Base-by-base conservation (phyloP, 35 echinoderm and acorn worm genomes). In the Antedon bifida region DNA sequence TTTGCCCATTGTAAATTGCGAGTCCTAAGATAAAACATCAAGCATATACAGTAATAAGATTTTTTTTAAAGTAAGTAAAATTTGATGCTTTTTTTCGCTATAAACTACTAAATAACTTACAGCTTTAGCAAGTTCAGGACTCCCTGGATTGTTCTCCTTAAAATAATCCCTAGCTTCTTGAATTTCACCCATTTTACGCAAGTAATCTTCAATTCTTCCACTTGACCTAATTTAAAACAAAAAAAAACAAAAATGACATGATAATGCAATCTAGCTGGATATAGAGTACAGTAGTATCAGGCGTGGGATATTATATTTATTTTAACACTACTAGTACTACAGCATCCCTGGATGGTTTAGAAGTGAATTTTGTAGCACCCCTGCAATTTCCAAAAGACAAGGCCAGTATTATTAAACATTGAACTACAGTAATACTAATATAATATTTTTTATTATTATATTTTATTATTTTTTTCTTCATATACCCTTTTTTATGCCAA, bases 121-220 rank as follows among this genome's bases (percentile, higher is more conserved):
- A 55, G 95, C 95, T 92, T 92, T 92, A 17, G 85, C 56, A 31
- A 99, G 76, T 74, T 99, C 95, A 28, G 90, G 95, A 84, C 95
- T 99, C 45, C 88, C 88, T 8, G 95, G 95, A 74, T 99, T 99
- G 82, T 92, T 92, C 64, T 90, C 74, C 3, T 81, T 78, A 73
- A 99, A 99, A 83, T 93, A 99, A 0, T 86, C 33, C n/a, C 81
- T 76, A 51, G 95, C 90, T 34, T 99, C 88, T 34, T 92, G 78
- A 26, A 93, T 88, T 73, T 90, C 85, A 30, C 76, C 83, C 90
- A 99, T 90, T 23, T 92, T 79, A 39, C 73, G 85, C 10, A 99
- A 83, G 46, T 99, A 99, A 32, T 88, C 82, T 79, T 99, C 91
- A 35, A 93, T 82, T 11, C 90, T 83, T 21, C 88, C 90, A 75